Evolutionary conservation across 2,888 invertebrate genomes (phyloP), one percentile per base, ranked within the genome.

Genomic region (Ditylenchus weischeri): DNA sequence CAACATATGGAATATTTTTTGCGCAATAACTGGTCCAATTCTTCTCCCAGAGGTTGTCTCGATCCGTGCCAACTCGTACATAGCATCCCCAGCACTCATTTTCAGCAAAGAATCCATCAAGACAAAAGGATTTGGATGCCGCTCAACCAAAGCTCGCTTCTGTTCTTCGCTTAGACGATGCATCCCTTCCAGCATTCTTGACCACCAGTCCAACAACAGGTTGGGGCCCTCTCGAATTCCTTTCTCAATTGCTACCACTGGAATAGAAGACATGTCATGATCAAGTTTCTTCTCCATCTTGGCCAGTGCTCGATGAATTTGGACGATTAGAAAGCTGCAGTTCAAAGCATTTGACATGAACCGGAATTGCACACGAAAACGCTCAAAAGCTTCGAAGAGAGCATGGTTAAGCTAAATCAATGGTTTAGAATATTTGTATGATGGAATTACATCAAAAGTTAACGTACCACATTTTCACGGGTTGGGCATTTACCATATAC

Each of bases 1-100:
- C 62, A 74, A 57, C 64, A 74, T 69, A 43, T 61, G 51, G 58
- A 70, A 74, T 13, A 75, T 49, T 64, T 75, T 77, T 61, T 75
- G 77, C 21, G 76, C 75, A n/a, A 77, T 36, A 6, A 70, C 75
- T 6, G 75, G 75, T n/a, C 75, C 75, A 35, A 75, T 21, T 19
- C 75, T 60, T 18, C 77, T 62, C 18, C 70, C 66, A 54, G 59
- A 69, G 19, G 58, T 70, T 35, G 48, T 50, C 35, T 61, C 57
- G 43, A 75, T 68, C 38, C 78, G 68, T 11, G 75, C 66, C 19
- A 75, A 51, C 18, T 62, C 38, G 57, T 74, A 75, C 66, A 74
- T 74, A 29, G 74, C 70, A 38, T 68, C 63, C 7, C 69, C 69
- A 10, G 69, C 63, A 47, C 57, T 70, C 35, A 43, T 60, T 19